Base-by-base conservation (phyloP, 2,888 invertebrate species). In the Troides oblongomaculatus region DNA sequence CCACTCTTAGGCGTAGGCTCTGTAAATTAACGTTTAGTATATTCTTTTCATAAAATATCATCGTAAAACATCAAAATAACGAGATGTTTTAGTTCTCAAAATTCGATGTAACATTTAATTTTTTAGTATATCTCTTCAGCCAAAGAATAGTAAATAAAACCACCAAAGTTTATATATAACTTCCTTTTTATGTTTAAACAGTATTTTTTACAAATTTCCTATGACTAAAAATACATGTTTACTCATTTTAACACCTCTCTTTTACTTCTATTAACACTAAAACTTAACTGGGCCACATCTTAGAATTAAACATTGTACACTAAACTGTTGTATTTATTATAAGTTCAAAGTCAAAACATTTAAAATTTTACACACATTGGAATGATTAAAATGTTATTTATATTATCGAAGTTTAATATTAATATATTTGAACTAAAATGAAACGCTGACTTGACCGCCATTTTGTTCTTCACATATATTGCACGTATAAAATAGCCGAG, bases 181-280 rank as follows among this genome's bases (percentile, higher is more conserved):
- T 83, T 85, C 83, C 83, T 85, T 77, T 81, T 82, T 81, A 77
- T 78, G 77, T 79, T 82, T 80, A 81, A 79, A 80, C 78, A 78
- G 71, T 74, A 73, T 74, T 84, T 80, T 85, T 78, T 87, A 87
- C 87, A 88, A 77, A 77, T 73, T 73, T 61, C 70, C 79, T 81
- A 77, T 50, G 57, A 36, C 66, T 69, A 71, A 62, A 62, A 66
- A 53, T 69, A 69, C 62, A 72, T 64, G 57, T 66, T 62, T 53
- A 43, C 36, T 46, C 62, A 64, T 65, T 65, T 30, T 21, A 64
- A 70, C 75, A 74, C 72, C 76, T 75, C 73, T 69, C 71, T 76
- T 73, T 66, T 59, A 63, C 53, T 53, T 36, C 64, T 71, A 71
- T 71, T 64, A 71, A 71, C 71, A 71, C 68, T 71, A 64, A 64